phyloP scores from a whole-genome alignment of 2,113 vertebrate genomes.

The Salvelinus sp. region DNA sequence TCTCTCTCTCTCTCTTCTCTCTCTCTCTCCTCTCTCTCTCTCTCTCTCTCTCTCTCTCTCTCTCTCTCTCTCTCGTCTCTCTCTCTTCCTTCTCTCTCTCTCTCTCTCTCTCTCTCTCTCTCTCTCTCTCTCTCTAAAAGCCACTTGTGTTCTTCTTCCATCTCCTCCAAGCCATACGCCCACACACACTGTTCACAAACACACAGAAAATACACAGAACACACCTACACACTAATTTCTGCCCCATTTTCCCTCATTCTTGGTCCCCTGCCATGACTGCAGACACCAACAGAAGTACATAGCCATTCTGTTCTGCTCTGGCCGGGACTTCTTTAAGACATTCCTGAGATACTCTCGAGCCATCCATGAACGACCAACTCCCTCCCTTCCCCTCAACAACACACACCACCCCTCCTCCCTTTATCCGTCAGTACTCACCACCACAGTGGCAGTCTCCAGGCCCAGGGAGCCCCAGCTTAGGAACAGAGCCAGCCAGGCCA shows the following conservation, averaged over 20 bases:
- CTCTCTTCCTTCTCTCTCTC: too few relatives aligned
- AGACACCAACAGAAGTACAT: slow-evolving; percentile 28
- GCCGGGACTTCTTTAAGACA: slow-evolving; percentile 15
- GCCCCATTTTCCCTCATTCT: slow-evolving; percentile 34
- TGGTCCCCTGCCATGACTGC: slow-evolving; percentile 66
- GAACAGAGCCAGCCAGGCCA: slow-evolving; percentile 85
- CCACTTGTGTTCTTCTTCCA: too few relatives aligned
- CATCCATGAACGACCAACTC: slow-evolving; percentile 27
- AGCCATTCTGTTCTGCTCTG: slow-evolving; percentile 33
- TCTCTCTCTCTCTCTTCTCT: too few relatives aligned
- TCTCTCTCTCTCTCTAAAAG: too few relatives aligned
- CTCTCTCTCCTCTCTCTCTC: too few relatives aligned
- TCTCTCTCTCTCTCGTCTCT: too few relatives aligned
- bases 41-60: too few relatives aligned
- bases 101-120: too few relatives aligned
- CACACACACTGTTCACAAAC: too few relatives aligned
- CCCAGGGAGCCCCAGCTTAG: slow-evolving; percentile 91
- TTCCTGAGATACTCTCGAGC: slow-evolving; percentile 24
- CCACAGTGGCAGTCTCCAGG: slow-evolving; percentile 85
- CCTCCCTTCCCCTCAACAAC: slow-evolving; percentile 31
- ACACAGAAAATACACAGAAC: too few relatives aligned
- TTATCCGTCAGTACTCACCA: slow-evolving; percentile 75
- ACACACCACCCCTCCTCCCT: slow-evolving; percentile 13
- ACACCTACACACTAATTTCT: slow-evolving; percentile 54
- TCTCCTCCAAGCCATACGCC: too few relatives aligned